These are phyloP conservation scores for Echeneis naucrates DNA, from an alignment of 2,797 vertebrate genomes.

Conservation along the genomic window DNA sequence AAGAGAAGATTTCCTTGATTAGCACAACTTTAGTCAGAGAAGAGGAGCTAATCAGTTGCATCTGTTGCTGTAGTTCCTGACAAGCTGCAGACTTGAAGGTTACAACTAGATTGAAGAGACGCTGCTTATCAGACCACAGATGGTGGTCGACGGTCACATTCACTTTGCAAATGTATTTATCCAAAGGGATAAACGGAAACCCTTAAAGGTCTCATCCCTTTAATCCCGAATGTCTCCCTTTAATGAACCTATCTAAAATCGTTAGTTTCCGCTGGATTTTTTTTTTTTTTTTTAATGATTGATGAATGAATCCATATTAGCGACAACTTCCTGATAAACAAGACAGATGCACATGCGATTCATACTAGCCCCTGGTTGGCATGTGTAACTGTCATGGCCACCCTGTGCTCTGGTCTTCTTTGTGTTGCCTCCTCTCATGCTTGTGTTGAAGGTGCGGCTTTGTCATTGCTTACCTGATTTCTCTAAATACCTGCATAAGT, in stretches of 20 bases:
- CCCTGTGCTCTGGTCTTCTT: too few relatives aligned
- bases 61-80: conserved; percentile 4
- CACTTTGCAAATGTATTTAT: neutral
- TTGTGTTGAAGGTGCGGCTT: too few relatives aligned
- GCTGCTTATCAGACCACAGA: conserved; percentile 10
- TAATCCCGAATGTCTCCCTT: neutral
- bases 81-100: neutral
- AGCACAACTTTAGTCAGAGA: neutral
- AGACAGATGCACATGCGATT: neutral
- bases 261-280: neutral
- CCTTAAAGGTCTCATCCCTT: neutral
- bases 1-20: conserved; percentile 7
- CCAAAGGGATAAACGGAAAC: neutral
- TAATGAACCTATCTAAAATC: neutral
- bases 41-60: conserved; percentile 9
- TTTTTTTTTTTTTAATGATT: neutral
- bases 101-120: conserved; percentile 5
- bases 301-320: neutral
- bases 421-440: too few relatives aligned
- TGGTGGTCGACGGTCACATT: neutral
- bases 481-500: too few relatives aligned
- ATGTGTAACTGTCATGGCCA: neutral
- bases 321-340: neutral
- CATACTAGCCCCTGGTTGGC: neutral
- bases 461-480: too few relatives aligned